Evolutionary conservation across 1,140 invertebrate species (phyloP), one percentile per base, ranked within the genome.

Genomic region (Steinernema feltiae): DNA sequence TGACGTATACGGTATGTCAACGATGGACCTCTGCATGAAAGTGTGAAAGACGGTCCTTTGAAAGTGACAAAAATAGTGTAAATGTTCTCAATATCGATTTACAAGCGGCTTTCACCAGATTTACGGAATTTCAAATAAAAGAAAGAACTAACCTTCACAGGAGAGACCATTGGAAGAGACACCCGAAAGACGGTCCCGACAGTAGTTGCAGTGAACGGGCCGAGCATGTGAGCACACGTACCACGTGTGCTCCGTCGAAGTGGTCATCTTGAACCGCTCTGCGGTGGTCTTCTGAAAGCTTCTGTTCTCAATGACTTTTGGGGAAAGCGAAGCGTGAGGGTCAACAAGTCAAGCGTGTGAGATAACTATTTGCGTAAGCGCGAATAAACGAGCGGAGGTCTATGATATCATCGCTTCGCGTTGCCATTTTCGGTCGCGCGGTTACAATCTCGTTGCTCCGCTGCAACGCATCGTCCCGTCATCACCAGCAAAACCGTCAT

Each of bases 131-230:
- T n/a, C n/a, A n/a, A n/a, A n/a, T n/a, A n/a, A 21, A 63, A 63
- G 24, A 63, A 12, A 3, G 24, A 41, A 69, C 83, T 76, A 79
- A 89, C 89, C 88, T 89, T 97, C 94, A 88, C 95, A 97, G 79
- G 94, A 95, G 21, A 95, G 90, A 30, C 94, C 94, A 86, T 96
- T 93, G 46, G 93, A 94, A 0, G 93, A 94, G 24, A 97, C 93
- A 46, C 94, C 94, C 87, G 91, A 93, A 0, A 97, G 90, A 7
- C 93, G 92, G 85, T 97, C 94, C 70, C 93, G 89, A 86, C 95
- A 98, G 32, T 97, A 93, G 87, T 97, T 98, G 88, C 95, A 97
- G 87, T 95, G 97, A 0, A 94, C 96, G 69, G 95, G 95, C 73
- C 94, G 90, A 31, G 53, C 53, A 27, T 63, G 53, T 3, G 53